Base-by-base conservation (phyloP, 2,797 vertebrate genomes). In the Poeciliopsis paucimaculata region DNA sequence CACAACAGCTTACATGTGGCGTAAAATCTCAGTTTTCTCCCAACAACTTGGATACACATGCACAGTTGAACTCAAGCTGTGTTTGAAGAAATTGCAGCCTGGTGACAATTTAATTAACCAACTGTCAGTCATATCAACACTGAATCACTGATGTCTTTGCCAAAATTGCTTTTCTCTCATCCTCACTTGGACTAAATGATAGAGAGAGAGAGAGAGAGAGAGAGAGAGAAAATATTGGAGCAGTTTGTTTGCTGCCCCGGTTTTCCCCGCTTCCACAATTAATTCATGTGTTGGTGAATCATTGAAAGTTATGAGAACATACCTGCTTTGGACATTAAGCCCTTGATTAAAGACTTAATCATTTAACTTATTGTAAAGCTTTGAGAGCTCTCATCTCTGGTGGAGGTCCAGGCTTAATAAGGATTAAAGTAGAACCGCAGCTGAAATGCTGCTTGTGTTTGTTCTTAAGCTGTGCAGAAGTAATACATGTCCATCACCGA, bases 101-200 rank as follows among this genome's bases (percentile, higher is more conserved):
- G 81, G 76, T 88, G 90, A 91, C 87, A 91, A 88, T 92, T 90
- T 90, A 93, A 94, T 94, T 90, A 92, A 88, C 81, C 83, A 81
- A 90, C 91, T 89, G 92, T 90, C 93, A 87, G 80, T 91, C 90
- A 92, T 82, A 88, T 89, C 84, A 85, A 81, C 84, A 76, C 79
- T 79, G 84, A 89, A 89, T 90, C 87, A 71, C 84, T 78, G 81
- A 86, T 76, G 83, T 86, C 51, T 80, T 82, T 5, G 31, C 83
- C 88, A 92, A 89, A 71, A 92, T 85, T 86, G 85, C 86, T 89
- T 92, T 89, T 88, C 84, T 89, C 86, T 86, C 76, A 89, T 90
- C 82, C 75, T 85, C 84, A 87, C 76, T 88, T 81, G 77, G 77
- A 74, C 55, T 77, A 64, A 43, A 53, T 55, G 18, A 64, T 49